Conservation (phyloP, 2,888 invertebrate genomes). For the Noctua pronuba region DNA sequence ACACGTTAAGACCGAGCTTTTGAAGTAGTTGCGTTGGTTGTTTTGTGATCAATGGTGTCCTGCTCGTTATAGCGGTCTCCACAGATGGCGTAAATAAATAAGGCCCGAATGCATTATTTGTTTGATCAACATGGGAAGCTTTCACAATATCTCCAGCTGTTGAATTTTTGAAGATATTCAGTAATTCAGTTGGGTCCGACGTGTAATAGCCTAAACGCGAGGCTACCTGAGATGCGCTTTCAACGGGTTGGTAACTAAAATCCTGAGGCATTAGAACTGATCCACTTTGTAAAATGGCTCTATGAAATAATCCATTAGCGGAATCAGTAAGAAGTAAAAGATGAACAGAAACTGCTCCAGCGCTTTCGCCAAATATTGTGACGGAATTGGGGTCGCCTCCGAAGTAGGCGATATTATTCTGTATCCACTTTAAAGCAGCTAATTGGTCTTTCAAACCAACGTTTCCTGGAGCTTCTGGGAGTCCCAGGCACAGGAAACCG, state of each 20-base stretch:
- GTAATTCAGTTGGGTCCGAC: conserved; percentile 67
- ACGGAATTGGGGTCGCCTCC: conserved; percentile 77
- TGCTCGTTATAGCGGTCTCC: conserved; percentile 54
- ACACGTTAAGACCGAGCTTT: conserved; percentile 50
- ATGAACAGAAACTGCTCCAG: conserved; percentile 71
- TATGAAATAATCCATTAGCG: conserved; percentile 73
- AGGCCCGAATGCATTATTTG: conserved; percentile 62
- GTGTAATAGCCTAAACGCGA: conserved; percentile 68
- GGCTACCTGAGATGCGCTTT: conserved; percentile 65
- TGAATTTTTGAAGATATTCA: conserved; percentile 68
- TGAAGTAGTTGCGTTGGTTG: conserved; percentile 64
- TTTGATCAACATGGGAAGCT: conserved; percentile 60
- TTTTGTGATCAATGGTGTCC: conserved; percentile 62
- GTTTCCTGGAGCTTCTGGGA: conserved; percentile 75
- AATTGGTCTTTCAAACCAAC: conserved; percentile 78
- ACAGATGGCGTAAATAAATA: conserved; percentile 69
- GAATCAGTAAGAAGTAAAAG: conserved; percentile 71
- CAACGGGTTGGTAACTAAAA: conserved; percentile 65
- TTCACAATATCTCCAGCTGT: conserved; percentile 66
- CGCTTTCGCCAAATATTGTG: conserved; percentile 78
- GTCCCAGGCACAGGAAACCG: conserved; percentile 77
- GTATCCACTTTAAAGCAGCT: conserved; percentile 77
- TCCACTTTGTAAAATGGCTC: conserved; percentile 76
- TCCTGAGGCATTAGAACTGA: conserved; percentile 66
- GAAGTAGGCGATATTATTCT: conserved; percentile 74